phyloP scores from a whole-genome alignment of 2,797 vertebrate genomes.

The Cygnus olor region DNA sequence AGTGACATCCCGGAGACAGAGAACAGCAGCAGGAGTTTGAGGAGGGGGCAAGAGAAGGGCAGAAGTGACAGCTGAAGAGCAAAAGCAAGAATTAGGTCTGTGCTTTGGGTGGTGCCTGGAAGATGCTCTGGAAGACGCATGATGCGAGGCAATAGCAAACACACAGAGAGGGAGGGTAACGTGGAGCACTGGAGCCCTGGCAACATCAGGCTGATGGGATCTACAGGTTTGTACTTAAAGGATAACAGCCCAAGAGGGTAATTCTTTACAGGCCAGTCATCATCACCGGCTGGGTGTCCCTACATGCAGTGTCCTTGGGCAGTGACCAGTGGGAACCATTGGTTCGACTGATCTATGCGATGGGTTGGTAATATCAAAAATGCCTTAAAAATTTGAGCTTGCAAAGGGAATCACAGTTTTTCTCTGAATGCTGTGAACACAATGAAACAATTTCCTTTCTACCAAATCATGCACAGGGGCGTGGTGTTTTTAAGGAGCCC shows the following conservation, averaged over 20 bases:
- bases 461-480: background rate
- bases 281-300: background rate
- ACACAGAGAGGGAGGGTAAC: accelerated
- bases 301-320: accelerated
- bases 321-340: accelerated
- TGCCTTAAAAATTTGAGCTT: background rate
- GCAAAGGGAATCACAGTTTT: background rate
- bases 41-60: background rate
- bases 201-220: background rate
- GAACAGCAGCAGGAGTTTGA: background rate
- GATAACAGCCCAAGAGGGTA: background rate
- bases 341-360: background rate
- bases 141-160: accelerated
- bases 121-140: background rate
- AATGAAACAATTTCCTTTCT: background rate
- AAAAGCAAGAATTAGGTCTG: background rate
- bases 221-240: background rate
- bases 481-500: background rate
- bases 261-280: background rate
- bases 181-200: accelerated
- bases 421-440: background rate
- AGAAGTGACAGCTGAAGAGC: background rate
- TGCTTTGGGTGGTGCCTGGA: background rate
- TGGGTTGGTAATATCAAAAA: background rate
- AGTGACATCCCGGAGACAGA: background rate